Evolutionary conservation across 1,140 invertebrate species (phyloP).

Genomic region (Drosophila lacteicornis): DNA sequence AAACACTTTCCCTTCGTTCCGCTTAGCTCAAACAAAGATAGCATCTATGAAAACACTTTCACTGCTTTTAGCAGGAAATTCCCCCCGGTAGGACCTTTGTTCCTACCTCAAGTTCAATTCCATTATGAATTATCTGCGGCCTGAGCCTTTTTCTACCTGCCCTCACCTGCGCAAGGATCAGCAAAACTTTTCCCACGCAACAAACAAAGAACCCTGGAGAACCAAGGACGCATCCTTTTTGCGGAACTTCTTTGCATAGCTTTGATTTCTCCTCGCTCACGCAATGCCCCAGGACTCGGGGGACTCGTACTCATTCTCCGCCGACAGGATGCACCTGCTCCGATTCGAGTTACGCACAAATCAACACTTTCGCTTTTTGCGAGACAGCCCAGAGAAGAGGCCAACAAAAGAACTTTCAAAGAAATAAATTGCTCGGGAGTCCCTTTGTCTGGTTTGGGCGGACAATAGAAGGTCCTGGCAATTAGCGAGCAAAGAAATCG

Average conservation of each 20-base stretch:
- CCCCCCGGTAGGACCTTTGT: constrained; percentile 6
- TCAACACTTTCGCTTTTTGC: constrained; percentile 74
- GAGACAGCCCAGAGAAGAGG: constrained; percentile 1
- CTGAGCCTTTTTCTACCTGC: constrained; percentile 22
- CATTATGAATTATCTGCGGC: constrained; percentile 30
- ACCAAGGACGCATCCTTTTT: constrained; percentile 38
- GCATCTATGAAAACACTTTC: constrained; percentile 11
- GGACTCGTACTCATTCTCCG: constrained; percentile 11
- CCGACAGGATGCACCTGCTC: constrained; percentile 73
- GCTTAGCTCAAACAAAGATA: not conserved
- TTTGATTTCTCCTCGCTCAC: constrained; percentile 18
- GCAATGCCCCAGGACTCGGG: constrained; percentile 28
- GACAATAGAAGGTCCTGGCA: constrained; percentile 36
- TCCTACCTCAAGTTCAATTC: constrained; percentile 31
- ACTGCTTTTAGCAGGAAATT: constrained; percentile 20
- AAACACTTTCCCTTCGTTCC: not conserved
- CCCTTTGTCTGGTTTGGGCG: constrained; percentile 18
- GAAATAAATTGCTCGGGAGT: constrained; percentile 26
- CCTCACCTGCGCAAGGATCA: constrained; percentile 6
- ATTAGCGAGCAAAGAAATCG: constrained; percentile 54
- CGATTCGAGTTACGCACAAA: constrained; percentile 63
- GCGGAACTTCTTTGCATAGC: constrained; percentile 25
- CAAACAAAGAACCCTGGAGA: constrained; percentile 6
- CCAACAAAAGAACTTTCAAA: constrained; percentile 21
- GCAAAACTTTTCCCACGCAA: constrained; percentile 45